phyloP scores from a whole-genome alignment of 2,113 vertebrate genomes.

The Micronycteris hirsuta region DNA sequence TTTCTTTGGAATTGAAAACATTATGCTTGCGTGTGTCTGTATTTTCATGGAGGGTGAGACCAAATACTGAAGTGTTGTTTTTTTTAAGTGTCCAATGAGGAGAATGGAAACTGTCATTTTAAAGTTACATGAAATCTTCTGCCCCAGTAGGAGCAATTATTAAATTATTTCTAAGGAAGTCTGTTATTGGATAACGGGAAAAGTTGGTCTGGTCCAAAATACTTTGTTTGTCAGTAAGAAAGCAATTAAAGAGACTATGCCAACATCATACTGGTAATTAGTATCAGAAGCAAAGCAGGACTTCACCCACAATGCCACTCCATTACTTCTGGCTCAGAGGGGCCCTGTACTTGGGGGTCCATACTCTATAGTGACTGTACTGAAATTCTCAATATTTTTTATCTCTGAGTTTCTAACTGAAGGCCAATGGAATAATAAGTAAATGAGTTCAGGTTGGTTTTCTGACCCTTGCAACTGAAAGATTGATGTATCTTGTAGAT shows the following conservation, averaged over 20 bases:
- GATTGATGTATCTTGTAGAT: neutral
- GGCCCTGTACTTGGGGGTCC: neutral
- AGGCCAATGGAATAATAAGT: neutral
- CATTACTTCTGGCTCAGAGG: neutral
- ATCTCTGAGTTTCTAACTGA: neutral
- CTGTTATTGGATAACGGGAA: neutral
- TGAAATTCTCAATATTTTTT: neutral
- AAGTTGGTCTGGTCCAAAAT: neutral
- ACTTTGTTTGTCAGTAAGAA: neutral
- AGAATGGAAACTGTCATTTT: neutral
- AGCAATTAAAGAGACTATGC: neutral
- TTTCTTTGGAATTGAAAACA: neutral
- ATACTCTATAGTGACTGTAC: neutral
- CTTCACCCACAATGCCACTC: neutral
- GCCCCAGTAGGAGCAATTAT: neutral
- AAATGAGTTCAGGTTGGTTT: neutral
- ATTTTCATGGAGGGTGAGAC: neutral
- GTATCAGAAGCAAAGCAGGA: neutral
- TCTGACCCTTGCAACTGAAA: neutral
- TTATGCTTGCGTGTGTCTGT: neutral
- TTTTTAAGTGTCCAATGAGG: neutral
- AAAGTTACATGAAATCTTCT: neutral
- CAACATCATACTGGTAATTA: neutral
- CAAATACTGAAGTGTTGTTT: neutral
- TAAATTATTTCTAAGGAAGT: neutral